Percentiles rank a stretch among this genome's conserved stretches.
Evolutionary conservation across 2,797 vertebrate genomes (phyloP).

Genomic region (Sparus aurata): DNA sequence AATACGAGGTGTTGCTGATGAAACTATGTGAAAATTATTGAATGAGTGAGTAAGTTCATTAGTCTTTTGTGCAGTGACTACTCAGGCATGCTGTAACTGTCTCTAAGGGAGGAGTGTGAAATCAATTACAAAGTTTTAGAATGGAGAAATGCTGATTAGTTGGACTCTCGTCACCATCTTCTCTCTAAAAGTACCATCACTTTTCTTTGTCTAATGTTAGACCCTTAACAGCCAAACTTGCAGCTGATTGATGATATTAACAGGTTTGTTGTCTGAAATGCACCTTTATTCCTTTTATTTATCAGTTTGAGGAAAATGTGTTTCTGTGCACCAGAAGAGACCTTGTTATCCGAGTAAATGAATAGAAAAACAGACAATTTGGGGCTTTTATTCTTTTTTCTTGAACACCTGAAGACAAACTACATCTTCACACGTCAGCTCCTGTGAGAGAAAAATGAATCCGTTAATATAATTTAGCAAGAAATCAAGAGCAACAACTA

Average conservation of each 20-base stretch:
- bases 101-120: neutral
- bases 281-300: constrained; percentile 49
- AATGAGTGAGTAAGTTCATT: neutral
- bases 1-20: neutral
- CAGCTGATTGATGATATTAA: neutral
- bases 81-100: neutral
- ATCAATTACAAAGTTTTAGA: neutral
- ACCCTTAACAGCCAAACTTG: neutral
- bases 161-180: neutral
- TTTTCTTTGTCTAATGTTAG: neutral
- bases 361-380: constrained; percentile 23
- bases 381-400: constrained; percentile 82
- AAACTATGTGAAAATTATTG: neutral
- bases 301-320: constrained; percentile 12
- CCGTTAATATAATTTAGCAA: neutral
- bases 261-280: constrained; percentile 17
- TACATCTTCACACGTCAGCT: constrained; percentile 90
- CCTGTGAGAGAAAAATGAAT: constrained; percentile 76
- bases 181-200: neutral
- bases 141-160: neutral
- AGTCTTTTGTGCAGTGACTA: neutral
- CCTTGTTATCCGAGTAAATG: neutral
- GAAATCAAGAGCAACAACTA: neutral
- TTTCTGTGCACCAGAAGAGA: constrained; percentile 11
- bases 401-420: constrained; percentile 91